Percentiles rank a stretch among this genome's conserved stretches.
phyloP scores from a whole-genome alignment of 2,797 vertebrate species.

The Trematomus bernacchii region DNA sequence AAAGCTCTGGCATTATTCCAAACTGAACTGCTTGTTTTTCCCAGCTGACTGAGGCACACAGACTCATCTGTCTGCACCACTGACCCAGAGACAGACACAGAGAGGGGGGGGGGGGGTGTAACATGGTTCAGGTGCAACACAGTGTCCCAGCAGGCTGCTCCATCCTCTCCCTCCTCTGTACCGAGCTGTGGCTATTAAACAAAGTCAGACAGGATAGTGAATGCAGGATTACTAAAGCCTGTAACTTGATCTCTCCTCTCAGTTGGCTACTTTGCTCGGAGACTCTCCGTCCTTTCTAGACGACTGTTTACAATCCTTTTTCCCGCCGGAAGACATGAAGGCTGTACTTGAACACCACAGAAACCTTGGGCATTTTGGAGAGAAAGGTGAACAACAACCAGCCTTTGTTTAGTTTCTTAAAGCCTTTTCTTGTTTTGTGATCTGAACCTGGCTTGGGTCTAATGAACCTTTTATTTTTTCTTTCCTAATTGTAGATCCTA shows the following conservation, averaged over 20 bases:
- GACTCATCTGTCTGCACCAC: constrained; percentile 54
- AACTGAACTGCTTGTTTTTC: not conserved
- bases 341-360: constrained; percentile 77
- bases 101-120: constrained; percentile 20
- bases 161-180: not conserved
- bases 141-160: constrained; percentile 32
- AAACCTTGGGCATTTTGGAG: constrained; percentile 76
- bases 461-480: not conserved
- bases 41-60: not conserved
- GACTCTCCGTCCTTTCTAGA: constrained; percentile 75
- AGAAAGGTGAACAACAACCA: constrained; percentile 71
- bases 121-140: constrained; percentile 48
- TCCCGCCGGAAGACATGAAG: constrained; percentile 79
- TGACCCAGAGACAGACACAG: constrained; percentile 34
- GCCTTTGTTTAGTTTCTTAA: not conserved
- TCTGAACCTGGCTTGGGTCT: not conserved
- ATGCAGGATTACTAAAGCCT: constrained; percentile 8
- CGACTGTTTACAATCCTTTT: constrained; percentile 79
- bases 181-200: not conserved
- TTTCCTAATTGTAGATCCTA: constrained; percentile 59
- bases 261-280: constrained; percentile 77
- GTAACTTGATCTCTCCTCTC: constrained; percentile 41
- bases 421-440: too few species aligned
- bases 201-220: constrained; percentile 6
- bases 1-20: constrained; percentile 1